These are phyloP conservation scores for Drosophila limbata DNA, from an alignment of 2,888 invertebrate genomes.

Conservation along the genomic window DNA sequence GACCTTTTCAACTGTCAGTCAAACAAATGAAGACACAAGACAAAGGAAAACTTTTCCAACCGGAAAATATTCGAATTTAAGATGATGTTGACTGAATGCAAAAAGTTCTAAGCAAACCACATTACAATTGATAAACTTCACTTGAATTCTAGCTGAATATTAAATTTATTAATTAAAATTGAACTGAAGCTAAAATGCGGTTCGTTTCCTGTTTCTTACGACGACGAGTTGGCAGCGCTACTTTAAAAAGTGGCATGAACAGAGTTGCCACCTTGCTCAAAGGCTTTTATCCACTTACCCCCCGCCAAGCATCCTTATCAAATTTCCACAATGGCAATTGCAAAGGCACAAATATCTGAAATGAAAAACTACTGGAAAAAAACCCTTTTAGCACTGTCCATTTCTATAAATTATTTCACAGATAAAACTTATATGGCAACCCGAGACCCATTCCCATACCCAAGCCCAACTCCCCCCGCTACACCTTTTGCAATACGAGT, in stretches of 20 bases:
- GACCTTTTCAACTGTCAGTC: conserved; percentile 21
- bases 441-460: conserved; percentile 15
- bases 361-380: conserved; percentile 20
- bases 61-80: conserved; percentile 29
- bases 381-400: conserved; percentile 50
- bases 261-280: conserved; percentile 1
- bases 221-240: not conserved
- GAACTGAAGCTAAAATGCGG: not conserved
- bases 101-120: conserved; percentile 4
- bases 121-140: conserved; percentile 7
- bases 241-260: not conserved
- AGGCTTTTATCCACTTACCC: not conserved
- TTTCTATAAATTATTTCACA: conserved; percentile 62
- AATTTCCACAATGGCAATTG: conserved; percentile 8
- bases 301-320: conserved; percentile 4
- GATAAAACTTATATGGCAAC: conserved; percentile 53
- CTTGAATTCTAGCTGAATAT: conserved; percentile 14
- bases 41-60: conserved; percentile 20
- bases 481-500: conserved; percentile 3
- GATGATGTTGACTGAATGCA: conserved; percentile 32
- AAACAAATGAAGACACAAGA: conserved; percentile 38
- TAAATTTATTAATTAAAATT: conserved; percentile 10
- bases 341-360: conserved; percentile 16
- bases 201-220: not conserved
- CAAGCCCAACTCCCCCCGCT: not conserved